Evolutionary conservation across 2,888 invertebrate genomes (phyloP), one percentile per base, ranked within the genome.

Genomic region (Drosophila affinis): DNA sequence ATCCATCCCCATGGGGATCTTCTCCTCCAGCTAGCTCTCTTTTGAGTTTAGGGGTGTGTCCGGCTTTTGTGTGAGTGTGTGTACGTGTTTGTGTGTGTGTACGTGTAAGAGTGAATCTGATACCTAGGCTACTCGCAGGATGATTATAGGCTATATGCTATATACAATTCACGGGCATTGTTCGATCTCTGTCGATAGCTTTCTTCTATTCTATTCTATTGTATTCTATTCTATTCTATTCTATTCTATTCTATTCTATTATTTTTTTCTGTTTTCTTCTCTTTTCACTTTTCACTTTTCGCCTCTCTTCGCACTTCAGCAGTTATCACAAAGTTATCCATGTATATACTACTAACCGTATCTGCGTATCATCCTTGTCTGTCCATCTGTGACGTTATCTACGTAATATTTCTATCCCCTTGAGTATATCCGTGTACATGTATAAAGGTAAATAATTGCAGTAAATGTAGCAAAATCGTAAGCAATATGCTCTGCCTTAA

Each of bases 381-480:
- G n/a, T 61, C 3, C 48, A 17, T 56, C 44, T 49, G 62, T 57
- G 55, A 46, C 45, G 45, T 57, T 49, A 54, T 32, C 12, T 53
- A 56, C 76, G 52, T 57, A 48, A 56, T 70, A 48, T 53, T 12
- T 67, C 12, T 59, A 27, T 63, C 21, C 27, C 29, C 7, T 29
- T 29, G 67, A 39, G 44, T 79, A 48, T 64, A 49, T 71, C 21
- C 72, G 9, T 59, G 27, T 68, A 47, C 72, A 63, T 62, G 62
- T 63, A 80, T 74, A 73, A 75, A 80, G 73, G 72, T 81, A 76
- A 85, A 87, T 85, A 85, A 83, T 89, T 87, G 85, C 87, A 85
- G 76, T 85, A 81, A 87, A 85, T 79, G 69, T 83, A 82, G 87
- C 88, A 87, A 88, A 88, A 87, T 89, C 87, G 79, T 82, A 87